Percentiles rank a stretch among this genome's conserved stretches.
Evolutionary conservation across 1,140 invertebrate genomes (phyloP).

Genomic region (Drosophila obscura): DNA sequence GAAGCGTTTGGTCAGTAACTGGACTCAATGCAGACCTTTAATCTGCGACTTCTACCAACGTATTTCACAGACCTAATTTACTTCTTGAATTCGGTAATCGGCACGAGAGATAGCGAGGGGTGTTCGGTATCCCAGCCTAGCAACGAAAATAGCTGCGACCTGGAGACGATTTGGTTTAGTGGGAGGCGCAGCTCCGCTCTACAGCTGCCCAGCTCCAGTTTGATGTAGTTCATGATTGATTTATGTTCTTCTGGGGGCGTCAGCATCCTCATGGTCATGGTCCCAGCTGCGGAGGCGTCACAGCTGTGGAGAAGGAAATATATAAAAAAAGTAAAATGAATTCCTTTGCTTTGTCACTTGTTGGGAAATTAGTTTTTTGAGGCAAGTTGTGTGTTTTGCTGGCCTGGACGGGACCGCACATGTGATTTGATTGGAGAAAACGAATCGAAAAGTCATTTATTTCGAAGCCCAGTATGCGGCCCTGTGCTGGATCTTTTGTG

Average conservation of each 20-base stretch:
- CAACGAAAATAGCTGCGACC: not conserved
- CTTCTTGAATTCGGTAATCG: too few species aligned
- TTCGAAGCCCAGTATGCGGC: constrained; percentile 7
- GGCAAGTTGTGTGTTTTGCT: constrained; percentile 29
- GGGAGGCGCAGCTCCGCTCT: not conserved
- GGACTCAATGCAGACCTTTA: too few species aligned
- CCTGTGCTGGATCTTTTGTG: not conserved
- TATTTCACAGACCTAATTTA: too few species aligned
- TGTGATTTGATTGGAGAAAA: constrained; percentile 70
- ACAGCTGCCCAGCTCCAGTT: not conserved
- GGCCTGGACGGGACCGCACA: constrained; percentile 30
- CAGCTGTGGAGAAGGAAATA: constrained; percentile 44
- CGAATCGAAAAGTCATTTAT: constrained; percentile 54
- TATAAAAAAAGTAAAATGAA: constrained; percentile 29
- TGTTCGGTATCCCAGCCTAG: too few species aligned
- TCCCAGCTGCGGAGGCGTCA: constrained; percentile 29
- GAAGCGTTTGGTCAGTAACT: too few species aligned
- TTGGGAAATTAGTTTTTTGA: constrained; percentile 59
- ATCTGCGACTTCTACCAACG: too few species aligned
- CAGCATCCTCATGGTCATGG: not conserved
- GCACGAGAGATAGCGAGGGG: too few species aligned
- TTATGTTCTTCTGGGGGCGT: constrained; percentile 53
- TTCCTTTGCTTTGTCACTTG: constrained; percentile 39
- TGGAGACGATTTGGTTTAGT: not conserved
- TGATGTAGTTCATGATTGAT: constrained; percentile 60